These are phyloP conservation scores for Colletes collaris DNA, from an alignment of 2,888 invertebrate species.

Conservation along the genomic window DNA sequence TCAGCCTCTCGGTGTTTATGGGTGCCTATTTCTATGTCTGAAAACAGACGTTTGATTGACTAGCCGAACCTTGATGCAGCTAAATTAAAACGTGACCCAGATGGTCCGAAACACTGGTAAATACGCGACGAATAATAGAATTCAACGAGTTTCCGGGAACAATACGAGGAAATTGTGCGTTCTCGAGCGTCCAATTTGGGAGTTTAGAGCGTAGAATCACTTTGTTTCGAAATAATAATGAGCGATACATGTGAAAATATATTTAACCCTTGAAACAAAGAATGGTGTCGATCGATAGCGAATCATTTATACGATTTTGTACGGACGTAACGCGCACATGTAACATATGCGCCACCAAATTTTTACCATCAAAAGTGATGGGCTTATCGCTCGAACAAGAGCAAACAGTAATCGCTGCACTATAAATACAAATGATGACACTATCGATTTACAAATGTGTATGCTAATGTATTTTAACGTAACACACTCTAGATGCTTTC, in stretches of 20 bases:
- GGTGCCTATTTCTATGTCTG: conserved; percentile 64
- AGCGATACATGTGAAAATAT: too few species aligned
- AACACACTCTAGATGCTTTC: too few species aligned
- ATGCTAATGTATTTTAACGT: neutral
- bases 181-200: neutral
- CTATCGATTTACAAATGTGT: neutral
- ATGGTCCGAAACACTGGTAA: conserved; percentile 43
- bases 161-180: neutral
- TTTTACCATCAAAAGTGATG: conserved; percentile 8
- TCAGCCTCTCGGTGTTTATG: conserved; percentile 51
- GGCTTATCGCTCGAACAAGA: conserved; percentile 15
- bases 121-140: conserved; percentile 39
- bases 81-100: conserved; percentile 66
- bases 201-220: too few species aligned
- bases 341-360: conserved; percentile 6
- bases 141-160: neutral
- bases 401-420: conserved; percentile 17
- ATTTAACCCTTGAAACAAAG: too few species aligned
- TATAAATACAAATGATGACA: conserved; percentile 42
- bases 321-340: too few species aligned
- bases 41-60: conserved; percentile 68
- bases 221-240: too few species aligned
- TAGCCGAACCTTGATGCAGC: conserved; percentile 56
- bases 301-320: too few species aligned
- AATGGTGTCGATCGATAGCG: too few species aligned